phyloP scores from a whole-genome alignment of 2,888 invertebrate species.

The Galerucella nymphaeae region DNA sequence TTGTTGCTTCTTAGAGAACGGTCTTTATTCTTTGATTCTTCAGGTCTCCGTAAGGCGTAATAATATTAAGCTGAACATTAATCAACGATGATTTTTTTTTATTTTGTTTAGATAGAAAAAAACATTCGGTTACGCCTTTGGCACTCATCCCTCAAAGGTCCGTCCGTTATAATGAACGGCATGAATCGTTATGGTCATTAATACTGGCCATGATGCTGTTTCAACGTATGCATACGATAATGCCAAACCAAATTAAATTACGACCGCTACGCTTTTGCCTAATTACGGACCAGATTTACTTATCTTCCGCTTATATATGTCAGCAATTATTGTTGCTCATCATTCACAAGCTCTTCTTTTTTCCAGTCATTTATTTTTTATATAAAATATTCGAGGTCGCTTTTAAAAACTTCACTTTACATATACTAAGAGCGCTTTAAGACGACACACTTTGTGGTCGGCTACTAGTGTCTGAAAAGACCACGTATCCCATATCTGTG shows the following conservation, averaged over 20 bases:
- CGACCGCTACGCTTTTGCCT: constrained; percentile 31
- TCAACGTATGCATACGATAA: constrained; percentile 36
- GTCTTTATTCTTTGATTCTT: too few species aligned
- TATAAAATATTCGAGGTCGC: too few species aligned
- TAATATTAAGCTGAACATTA: too few species aligned
- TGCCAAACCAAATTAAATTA: constrained; percentile 36
- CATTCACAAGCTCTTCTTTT: neutral
- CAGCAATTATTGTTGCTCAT: constrained; percentile 5
- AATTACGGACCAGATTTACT: constrained; percentile 34
- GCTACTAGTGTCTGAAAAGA: too few species aligned
- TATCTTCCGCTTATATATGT: constrained; percentile 7
- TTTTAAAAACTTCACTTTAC: too few species aligned
- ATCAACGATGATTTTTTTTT: too few species aligned
- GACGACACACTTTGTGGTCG: too few species aligned
- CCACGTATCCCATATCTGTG: too few species aligned
- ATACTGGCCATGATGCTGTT: constrained; percentile 37
- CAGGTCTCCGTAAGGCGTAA: too few species aligned
- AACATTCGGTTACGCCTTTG: neutral
- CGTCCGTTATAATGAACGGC: constrained; percentile 27
- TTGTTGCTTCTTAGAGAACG: too few species aligned
- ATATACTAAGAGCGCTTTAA: too few species aligned
- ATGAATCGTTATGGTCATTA: constrained; percentile 36
- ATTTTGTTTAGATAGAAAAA: neutral
- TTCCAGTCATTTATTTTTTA: too few species aligned
- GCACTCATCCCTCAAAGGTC: constrained; percentile 9